Evolutionary conservation across 2,888 invertebrate genomes (phyloP).

Genomic region (Deroplatys truncata): DNA sequence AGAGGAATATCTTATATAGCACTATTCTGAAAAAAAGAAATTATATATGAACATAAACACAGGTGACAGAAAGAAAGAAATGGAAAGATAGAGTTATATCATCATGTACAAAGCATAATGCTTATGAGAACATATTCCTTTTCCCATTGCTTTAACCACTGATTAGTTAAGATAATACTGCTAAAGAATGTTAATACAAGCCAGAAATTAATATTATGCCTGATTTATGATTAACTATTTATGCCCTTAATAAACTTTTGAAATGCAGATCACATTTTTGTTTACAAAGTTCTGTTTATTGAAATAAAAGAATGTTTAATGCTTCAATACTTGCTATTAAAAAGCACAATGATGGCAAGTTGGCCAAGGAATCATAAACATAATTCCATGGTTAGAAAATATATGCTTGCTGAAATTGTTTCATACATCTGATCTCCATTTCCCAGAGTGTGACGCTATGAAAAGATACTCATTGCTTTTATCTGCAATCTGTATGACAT

Average conservation of each 20-base stretch:
- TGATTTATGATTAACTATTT: not conserved
- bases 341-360: not conserved
- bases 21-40: no score
- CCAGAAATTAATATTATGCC: not conserved
- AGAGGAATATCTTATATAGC: no score
- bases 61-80: no score
- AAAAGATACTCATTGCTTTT: no score
- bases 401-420: no score
- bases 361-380: no score
- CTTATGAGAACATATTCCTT: constrained; percentile 67
- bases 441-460: no score
- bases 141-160: constrained; percentile 57
- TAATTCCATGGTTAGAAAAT: not conserved
- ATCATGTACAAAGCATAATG: no score
- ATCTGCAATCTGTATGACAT: no score
- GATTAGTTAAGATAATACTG: constrained; percentile 27
- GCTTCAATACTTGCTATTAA: not conserved
- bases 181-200: constrained; percentile 1
- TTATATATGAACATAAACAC: no score
- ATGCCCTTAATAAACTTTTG: not conserved
- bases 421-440: no score
- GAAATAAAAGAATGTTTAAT: not conserved
- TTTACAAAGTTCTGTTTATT: not conserved
- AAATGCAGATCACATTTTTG: not conserved
- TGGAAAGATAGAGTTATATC: no score